phyloP scores from a whole-genome alignment of 2,797 vertebrate species.

The Pogonophryne albipinna region DNA sequence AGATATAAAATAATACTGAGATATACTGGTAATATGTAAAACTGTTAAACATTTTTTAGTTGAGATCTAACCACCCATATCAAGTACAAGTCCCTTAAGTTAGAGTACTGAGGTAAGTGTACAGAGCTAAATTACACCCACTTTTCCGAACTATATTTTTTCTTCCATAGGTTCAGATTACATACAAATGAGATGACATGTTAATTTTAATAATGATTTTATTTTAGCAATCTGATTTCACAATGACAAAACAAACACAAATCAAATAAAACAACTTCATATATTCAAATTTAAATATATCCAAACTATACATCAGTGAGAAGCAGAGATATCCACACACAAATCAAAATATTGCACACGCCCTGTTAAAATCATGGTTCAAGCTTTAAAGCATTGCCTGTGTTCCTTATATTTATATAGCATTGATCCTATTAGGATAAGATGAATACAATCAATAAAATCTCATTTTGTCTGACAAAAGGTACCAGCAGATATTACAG shows the following conservation, averaged over 20 bases:
- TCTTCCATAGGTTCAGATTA: background rate
- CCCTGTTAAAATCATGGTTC: conserved; percentile 36
- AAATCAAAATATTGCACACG: conserved; percentile 75
- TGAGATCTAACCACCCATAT: too few species aligned
- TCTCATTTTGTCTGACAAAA: conserved; percentile 2
- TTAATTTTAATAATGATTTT: conserved; percentile 33
- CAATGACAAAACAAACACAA: conserved; percentile 44
- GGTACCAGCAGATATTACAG: background rate
- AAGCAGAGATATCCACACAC: conserved; percentile 44
- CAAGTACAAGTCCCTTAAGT: too few species aligned
- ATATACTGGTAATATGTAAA: too few species aligned
- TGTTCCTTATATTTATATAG: conserved; percentile 1
- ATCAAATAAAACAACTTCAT: conserved; percentile 60
- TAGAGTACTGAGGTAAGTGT: too few species aligned
- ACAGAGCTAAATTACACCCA: background rate
- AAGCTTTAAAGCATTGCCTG: background rate
- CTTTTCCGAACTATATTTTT: too few species aligned
- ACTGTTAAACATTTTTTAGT: too few species aligned
- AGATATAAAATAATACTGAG: too few species aligned
- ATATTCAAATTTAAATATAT: conserved; percentile 78
- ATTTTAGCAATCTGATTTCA: conserved; percentile 41
- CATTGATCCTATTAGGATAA: conserved; percentile 12
- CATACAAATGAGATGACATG: background rate
- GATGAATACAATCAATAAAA: background rate
- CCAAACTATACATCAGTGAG: conserved; percentile 51